phyloP scores from a whole-genome alignment of 2,113 vertebrate species.

The Diphyllodes magnificus region DNA sequence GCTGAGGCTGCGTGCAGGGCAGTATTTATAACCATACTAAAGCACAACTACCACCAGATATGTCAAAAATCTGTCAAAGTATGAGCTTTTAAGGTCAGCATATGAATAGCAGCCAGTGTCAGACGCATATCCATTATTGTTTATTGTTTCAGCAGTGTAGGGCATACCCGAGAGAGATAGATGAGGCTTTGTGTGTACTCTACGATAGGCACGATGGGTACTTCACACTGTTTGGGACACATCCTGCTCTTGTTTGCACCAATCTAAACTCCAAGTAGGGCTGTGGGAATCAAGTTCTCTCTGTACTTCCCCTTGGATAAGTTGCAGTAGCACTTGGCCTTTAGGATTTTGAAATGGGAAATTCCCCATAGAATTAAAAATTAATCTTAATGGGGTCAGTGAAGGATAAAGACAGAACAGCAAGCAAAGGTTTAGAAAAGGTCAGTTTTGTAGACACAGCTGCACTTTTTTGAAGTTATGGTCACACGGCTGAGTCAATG shows the following conservation, averaged over 20 bases:
- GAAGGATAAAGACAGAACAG: slow-evolving; percentile 1
- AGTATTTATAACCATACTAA: neutral
- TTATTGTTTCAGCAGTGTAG: slow-evolving; percentile 40
- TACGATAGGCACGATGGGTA: neutral
- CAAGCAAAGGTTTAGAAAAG: slow-evolving; percentile 21
- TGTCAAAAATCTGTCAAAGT: slow-evolving; percentile 40
- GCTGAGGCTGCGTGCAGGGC: neutral
- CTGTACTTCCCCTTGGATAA: neutral
- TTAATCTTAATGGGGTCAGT: neutral
- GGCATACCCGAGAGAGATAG: neutral
- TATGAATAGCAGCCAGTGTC: slow-evolving; percentile 45
- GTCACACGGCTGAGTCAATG: neutral
- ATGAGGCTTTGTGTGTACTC: slow-evolving; percentile 26
- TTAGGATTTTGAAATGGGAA: slow-evolving; percentile 38
- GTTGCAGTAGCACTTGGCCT: neutral
- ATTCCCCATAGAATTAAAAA: slow-evolving; percentile 13
- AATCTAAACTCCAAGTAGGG: neutral
- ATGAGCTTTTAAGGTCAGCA: slow-evolving; percentile 51
- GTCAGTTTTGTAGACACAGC: slow-evolving; percentile 40
- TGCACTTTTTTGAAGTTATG: neutral
- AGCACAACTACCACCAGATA: neutral
- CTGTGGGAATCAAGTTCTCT: slow-evolving; percentile 8
- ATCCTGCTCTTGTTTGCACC: slow-evolving; percentile 17
- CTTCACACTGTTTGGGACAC: neutral
- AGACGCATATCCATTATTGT: slow-evolving; percentile 3